Evolutionary conservation across 2,888 invertebrate species (phyloP), one percentile per base, ranked within the genome.

Genomic region (Drosophila bunnanda): DNA sequence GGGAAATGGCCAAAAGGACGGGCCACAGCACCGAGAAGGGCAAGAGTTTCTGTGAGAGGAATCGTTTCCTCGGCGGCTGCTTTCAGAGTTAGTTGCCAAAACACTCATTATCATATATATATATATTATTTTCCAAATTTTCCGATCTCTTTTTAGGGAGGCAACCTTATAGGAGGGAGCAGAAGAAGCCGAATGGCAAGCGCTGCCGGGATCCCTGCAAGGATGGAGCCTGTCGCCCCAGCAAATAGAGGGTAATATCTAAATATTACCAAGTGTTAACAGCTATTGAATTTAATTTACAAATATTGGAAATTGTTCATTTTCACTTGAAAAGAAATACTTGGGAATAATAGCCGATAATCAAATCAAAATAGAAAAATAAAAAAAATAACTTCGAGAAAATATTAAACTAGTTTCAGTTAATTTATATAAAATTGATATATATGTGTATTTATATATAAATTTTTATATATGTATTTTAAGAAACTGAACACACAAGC

Each of bases 51-150:
- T 77, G 53, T 28, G 25, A 7, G 4, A 52, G 25, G 8, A 38
- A 48, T 17, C 65, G 64, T 17, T 75, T 80, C 20, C 60, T 50
- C 25, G 53, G 22, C 5, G 83, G 53, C 7, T 76, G 82, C 20
- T 71, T 68, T n/a, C 64, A 64, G 15, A 55, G 75, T 80, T 50
- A 25, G 54, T 65, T 20, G 50, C 20, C 30, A 46, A 17, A 22
- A 6, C 28, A 17, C 39, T 22, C 57, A 9, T 28, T 20, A n/a
- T n/a, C n/a, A n/a, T n/a, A n/a, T n/a, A n/a, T n/a, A n/a, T n/a
- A n/a, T n/a, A n/a, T n/a, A n/a, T n/a, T n/a, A n/a, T n/a, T n/a
- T n/a, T 22, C n/a, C 17, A 38, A 20, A 30, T 30, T 17, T 13
- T 17, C 13, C 20, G 3, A 48, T 28, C 10, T 12, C 4, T 7